phyloP scores from a whole-genome alignment of 2,888 invertebrate species.

The Spatulosminthurus flaviceps region DNA sequence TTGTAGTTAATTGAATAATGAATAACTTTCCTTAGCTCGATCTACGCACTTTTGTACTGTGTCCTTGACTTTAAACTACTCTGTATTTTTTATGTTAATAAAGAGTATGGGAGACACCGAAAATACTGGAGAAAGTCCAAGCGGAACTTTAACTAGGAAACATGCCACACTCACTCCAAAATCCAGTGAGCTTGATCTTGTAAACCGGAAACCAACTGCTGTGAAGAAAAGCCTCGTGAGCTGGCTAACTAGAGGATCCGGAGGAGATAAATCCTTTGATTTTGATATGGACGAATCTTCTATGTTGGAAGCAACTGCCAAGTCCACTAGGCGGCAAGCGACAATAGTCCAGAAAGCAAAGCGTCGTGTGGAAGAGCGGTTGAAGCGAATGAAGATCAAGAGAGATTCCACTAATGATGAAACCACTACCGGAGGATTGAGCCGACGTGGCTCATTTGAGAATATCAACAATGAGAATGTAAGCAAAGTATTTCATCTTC shows the following conservation, averaged over 20 bases:
- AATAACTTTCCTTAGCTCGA: too few relatives aligned
- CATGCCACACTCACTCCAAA: conserved; percentile 64
- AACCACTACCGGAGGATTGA: conserved; percentile 66
- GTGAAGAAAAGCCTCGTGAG: conserved; percentile 60
- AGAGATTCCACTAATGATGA: conserved; percentile 64
- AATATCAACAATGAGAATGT: conserved; percentile 62
- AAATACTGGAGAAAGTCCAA: conserved; percentile 63
- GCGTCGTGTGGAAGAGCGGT: conserved; percentile 87
- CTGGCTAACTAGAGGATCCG: conserved; percentile 61
- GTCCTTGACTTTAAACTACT: too few relatives aligned
- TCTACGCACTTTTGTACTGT: too few relatives aligned
- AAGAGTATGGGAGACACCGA: conserved; percentile 64
- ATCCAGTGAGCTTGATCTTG: conserved; percentile 63
- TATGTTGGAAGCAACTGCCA: conserved; percentile 39
- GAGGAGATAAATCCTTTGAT: conserved; percentile 61
- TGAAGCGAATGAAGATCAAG: conserved; percentile 72
- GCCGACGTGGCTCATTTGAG: conserved; percentile 62
- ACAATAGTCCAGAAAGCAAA: conserved; percentile 80
- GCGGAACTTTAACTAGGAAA: conserved; percentile 63
- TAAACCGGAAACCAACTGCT: conserved; percentile 50
- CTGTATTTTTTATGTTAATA: not conserved
- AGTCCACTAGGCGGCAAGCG: conserved; percentile 63
- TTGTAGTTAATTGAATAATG: too few relatives aligned
- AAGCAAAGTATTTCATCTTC: not conserved
- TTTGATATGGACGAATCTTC: conserved; percentile 58